Conservation (phyloP, 2,113 vertebrate genomes). For the Seriola dumerili region DNA sequence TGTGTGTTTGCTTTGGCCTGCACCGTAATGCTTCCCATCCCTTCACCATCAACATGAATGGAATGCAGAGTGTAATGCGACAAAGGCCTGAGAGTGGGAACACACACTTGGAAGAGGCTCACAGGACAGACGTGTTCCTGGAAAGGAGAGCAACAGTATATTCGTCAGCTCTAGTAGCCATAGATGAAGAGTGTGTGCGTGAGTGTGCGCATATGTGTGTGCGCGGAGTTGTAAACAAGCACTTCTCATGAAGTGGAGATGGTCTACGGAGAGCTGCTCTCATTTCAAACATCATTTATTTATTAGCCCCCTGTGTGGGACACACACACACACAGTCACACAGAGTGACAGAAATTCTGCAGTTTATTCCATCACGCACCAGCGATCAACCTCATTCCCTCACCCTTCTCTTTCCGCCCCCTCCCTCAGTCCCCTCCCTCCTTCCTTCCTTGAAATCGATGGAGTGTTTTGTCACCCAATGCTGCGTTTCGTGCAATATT, state of each 20-base stretch:
- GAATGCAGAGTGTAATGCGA: slow-evolving; percentile 56
- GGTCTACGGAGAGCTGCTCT: slow-evolving; percentile 85
- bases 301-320: slow-evolving; percentile 77
- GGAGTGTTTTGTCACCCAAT: slow-evolving; percentile 78
- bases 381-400: slow-evolving; percentile 82
- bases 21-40: slow-evolving; percentile 69
- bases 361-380: slow-evolving; percentile 79
- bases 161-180: slow-evolving; percentile 24
- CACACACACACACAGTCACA: slow-evolving; percentile 56
- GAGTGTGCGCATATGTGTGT: slow-evolving; percentile 32
- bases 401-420: slow-evolving; percentile 46
- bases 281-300: slow-evolving; percentile 86
- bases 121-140: slow-evolving; percentile 61
- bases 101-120: slow-evolving; percentile 61
- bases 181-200: slow-evolving; percentile 16
- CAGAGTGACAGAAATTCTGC: slow-evolving; percentile 73
- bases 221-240: slow-evolving; percentile 72
- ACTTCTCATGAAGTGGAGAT: slow-evolving; percentile 77
- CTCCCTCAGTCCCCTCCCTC: slow-evolving; percentile 35
- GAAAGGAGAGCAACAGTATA: slow-evolving; percentile 53
- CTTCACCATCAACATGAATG: slow-evolving; percentile 58
- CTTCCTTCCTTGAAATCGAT: slow-evolving; percentile 68
- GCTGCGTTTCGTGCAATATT: slow-evolving; percentile 76
- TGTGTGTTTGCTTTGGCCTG: slow-evolving; percentile 71
- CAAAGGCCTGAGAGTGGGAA: slow-evolving; percentile 47